Conservation (phyloP, 2,113 vertebrate species). For the Ageneiosus marmoratus region DNA sequence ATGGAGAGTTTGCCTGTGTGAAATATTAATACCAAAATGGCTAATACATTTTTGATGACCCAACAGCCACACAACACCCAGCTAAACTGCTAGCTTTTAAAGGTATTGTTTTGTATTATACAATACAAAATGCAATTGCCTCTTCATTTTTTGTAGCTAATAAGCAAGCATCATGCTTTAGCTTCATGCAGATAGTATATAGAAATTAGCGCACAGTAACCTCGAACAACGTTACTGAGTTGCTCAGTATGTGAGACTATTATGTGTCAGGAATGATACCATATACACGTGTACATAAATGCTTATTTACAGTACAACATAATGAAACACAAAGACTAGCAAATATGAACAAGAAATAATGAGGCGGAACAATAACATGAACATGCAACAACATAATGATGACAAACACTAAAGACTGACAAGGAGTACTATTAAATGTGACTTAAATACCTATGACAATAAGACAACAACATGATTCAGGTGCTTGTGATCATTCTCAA, state of each 20-base stretch:
- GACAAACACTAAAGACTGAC: neutral
- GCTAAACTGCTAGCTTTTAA: conserved; percentile 16
- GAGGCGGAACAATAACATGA: neutral
- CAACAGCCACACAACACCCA: conserved; percentile 40
- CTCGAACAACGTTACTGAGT: neutral
- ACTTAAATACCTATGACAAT: no score
- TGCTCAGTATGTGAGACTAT: neutral
- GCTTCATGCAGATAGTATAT: neutral
- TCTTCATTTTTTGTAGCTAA: neutral
- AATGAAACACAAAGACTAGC: neutral
- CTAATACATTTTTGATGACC: conserved; percentile 64
- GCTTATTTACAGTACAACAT: neutral
- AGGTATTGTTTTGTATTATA: neutral
- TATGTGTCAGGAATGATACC: neutral
- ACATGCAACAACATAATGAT: neutral
- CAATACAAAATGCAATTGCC: neutral
- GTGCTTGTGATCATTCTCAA: no score
- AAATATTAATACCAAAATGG: conserved; percentile 70
- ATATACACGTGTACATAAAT: no score
- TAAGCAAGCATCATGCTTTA: neutral
- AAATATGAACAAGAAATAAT: neutral
- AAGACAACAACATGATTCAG: no score
- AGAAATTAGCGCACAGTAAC: neutral
- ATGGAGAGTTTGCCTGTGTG: conserved; percentile 57
- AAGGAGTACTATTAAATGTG: neutral